Evolutionary conservation across 2,113 vertebrate genomes (phyloP).

Genomic region (Hippolais icterina): DNA sequence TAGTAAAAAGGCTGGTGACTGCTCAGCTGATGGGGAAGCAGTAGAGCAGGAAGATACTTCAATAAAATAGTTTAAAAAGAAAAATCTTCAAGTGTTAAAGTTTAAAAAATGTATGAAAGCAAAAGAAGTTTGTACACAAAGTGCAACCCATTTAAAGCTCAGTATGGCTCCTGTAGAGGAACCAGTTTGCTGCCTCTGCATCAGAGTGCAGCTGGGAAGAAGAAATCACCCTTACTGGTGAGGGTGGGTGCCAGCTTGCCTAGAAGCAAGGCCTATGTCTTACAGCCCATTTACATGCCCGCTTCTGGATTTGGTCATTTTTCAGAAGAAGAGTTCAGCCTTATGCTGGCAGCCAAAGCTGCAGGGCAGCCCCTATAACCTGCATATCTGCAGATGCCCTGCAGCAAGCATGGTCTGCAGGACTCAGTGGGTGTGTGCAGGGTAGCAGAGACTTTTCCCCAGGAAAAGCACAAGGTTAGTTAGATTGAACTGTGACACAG

Average conservation of each 20-base stretch:
- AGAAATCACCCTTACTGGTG: neutral
- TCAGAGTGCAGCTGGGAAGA: neutral
- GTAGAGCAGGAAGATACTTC: neutral
- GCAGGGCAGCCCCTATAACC: neutral
- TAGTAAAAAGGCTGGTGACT: neutral
- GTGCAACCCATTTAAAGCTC: neutral
- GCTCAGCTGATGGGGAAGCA: neutral
- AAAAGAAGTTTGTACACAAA: neutral
- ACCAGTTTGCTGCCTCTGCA: neutral
- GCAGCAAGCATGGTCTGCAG: accelerated
- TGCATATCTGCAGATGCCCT: accelerated
- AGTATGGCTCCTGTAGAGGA: neutral
- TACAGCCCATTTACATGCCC: neutral
- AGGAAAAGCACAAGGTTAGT: neutral
- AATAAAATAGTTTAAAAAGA: neutral
- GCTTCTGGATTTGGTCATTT: neutral
- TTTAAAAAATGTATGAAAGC: neutral
- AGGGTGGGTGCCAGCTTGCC: accelerated
- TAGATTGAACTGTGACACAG: neutral
- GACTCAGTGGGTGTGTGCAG: neutral
- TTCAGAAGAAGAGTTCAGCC: neutral
- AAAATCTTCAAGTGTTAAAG: neutral
- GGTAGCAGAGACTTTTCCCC: neutral
- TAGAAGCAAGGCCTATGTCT: neutral
- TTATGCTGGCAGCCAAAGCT: neutral